Evolutionary conservation across 1,140 invertebrate genomes (phyloP), one percentile per base, ranked within the genome.

Genomic region (Pinna nobilis): DNA sequence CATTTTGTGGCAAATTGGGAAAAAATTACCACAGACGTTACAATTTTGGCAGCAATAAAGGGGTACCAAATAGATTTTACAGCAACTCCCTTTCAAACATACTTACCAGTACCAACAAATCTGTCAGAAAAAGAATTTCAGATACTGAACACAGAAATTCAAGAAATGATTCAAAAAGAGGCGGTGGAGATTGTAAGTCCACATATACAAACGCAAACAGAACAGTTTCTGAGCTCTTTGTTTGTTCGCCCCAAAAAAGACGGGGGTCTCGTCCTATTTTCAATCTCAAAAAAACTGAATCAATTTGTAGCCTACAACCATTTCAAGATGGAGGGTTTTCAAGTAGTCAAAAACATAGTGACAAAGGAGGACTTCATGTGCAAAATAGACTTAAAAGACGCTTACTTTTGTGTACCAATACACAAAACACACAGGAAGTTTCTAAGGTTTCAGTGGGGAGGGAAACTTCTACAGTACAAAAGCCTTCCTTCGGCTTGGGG

Each of bases 211-310:
- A 47, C 18, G 6, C 23, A 59, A 59, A 44, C 39, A 44, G 55
- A 28, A 28, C 61, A 49, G 25, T 63, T 71, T 64, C 6, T 64
- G 9, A 65, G 49, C 20, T 20, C 41, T 33, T 20, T 65, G 0
- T 65, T 65, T 35, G 25, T 64, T 33, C 39, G 23, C 15, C 60
- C 60, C 11, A 65, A 72, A 33, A 72, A 65, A 33, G 61, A 72
- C 25, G 64, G 64, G 49, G 64, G 23, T 25, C 44, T 23, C 13
- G 23, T 28, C 47, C 47, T 20, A 66, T 51, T 37, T 53, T 66
- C 33, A 53, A 66, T 5, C 49, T 66, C 13, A 66, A 53, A 53
- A 49, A 32, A 63, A 6, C 5, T 50, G 18, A 65, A 33, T n/a
- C n/a, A 50, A 5, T 32, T n/a, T 65, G 32, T 53, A 18, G 30